Evolutionary conservation across 2,888 invertebrate species (phyloP).

Genomic region (Stegana nigrithorax): DNA sequence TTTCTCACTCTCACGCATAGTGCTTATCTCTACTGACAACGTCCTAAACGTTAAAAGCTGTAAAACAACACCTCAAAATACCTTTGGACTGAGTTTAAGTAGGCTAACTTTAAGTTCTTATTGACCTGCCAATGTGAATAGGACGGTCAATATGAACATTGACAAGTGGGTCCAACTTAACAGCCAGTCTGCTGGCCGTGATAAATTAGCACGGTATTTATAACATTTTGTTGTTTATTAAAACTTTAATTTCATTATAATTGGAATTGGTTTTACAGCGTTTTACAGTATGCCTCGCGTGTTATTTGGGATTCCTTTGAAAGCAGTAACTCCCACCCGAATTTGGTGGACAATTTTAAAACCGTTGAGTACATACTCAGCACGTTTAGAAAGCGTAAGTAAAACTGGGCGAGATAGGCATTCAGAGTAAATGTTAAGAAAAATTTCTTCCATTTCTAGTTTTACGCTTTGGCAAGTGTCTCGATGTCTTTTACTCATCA

Average conservation of each 20-base stretch:
- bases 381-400: conserved; percentile 86
- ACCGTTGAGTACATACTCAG: conserved; percentile 85
- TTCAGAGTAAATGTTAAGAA: too few species aligned
- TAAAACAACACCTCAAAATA: too few species aligned
- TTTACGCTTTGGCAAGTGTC: conserved; percentile 84
- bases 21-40: too few species aligned
- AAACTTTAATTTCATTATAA: not conserved
- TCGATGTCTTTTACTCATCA: conserved; percentile 83
- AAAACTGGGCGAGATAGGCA: too few species aligned
- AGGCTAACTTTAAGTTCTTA: too few species aligned
- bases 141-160: conserved; percentile 47
- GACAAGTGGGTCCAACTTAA: conserved; percentile 65
- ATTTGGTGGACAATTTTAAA: conserved; percentile 80
- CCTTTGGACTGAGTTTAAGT: too few species aligned
- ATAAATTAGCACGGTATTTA: conserved; percentile 65
- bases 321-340: conserved; percentile 72
- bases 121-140: too few species aligned
- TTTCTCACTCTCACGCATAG: too few species aligned
- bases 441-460: conserved; percentile 75
- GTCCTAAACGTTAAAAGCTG: too few species aligned
- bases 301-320: conserved; percentile 83
- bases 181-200: conserved; percentile 64
- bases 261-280: conserved; percentile 70
- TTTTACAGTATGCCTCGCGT: conserved; percentile 85
- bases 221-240: not conserved